A percentile compares a stretch with the other conserved stretches of the same genome.
phyloP scores from a whole-genome alignment of 2,888 invertebrate species.

The Eupithecia subfuscata region DNA sequence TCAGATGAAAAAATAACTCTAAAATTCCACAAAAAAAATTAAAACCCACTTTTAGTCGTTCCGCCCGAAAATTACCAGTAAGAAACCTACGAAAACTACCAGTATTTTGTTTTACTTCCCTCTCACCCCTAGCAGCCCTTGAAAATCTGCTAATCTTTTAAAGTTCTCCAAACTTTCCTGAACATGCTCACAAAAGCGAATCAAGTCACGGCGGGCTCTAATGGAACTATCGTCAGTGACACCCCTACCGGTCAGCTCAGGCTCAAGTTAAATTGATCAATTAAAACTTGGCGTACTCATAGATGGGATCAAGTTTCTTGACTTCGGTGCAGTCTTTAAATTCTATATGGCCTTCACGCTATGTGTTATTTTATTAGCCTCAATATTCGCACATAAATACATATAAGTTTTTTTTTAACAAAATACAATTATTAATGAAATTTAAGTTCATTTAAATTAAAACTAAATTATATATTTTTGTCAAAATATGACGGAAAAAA shows the following conservation, averaged over 20 bases:
- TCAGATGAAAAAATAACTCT: too few relatives aligned
- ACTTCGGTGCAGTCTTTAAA: slow-evolving; percentile 12
- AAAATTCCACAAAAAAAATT: too few relatives aligned
- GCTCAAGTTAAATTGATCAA: slow-evolving; percentile 78
- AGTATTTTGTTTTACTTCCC: neutral
- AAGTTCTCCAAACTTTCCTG: neutral
- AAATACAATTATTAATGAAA: too few relatives aligned
- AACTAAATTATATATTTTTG: too few relatives aligned
- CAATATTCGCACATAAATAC: neutral
- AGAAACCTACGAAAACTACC: too few relatives aligned
- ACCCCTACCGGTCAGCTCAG: slow-evolving; percentile 60
- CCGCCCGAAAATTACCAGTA: too few relatives aligned
- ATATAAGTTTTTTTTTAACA: too few relatives aligned
- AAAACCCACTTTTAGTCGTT: too few relatives aligned
- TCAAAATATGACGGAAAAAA: too few relatives aligned
- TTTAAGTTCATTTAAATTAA: too few relatives aligned
- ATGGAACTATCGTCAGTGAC: slow-evolving; percentile 35
- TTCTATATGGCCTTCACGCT: neutral
- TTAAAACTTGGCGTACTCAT: slow-evolving; percentile 69
- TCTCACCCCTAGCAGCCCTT: neutral
- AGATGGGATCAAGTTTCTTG: slow-evolving; percentile 49
- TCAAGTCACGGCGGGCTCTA: neutral
- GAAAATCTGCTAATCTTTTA: neutral
- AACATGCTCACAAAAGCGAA: slow-evolving; percentile 2
- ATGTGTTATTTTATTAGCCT: neutral